Base-by-base conservation (phyloP, 64 coral and sea anemone genomes). In the Stichodactyla mertensii region DNA sequence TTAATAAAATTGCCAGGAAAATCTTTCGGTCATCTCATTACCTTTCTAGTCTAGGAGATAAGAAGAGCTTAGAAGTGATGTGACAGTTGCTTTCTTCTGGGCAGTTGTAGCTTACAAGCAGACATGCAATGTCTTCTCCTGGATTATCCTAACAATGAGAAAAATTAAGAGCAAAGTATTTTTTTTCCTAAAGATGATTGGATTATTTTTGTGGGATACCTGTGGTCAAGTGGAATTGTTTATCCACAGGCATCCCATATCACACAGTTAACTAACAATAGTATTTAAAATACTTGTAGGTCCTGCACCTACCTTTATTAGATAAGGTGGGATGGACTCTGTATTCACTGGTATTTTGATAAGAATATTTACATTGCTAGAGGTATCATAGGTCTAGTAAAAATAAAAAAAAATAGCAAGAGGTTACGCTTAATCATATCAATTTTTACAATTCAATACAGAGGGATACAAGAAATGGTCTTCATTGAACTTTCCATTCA, bases 341-440 rank as follows among this genome's bases (percentile, higher is more conserved):
- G n/a, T 36, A 85, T 85, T 55, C 6, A 85, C 83, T 61, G 83
- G 83, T 58, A 85, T 85, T 55, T 64, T 85, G 51, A 85, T 85
- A 55, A 85, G 60, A 26, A 85, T 85, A 85, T 85, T 85, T 51
- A 85, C 83, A 24, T 31, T 74, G 23, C 8, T 31, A 74, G 69
- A 74, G 26, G 69, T 74, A 14, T 85, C 83, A 85, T 62, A 85
- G 4, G 27, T 85, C 83, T 85, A 23, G 12, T 55, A 12, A 55
- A 85, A 85, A 57, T 22, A n/a, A 82, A 5, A 82, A 5, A 80
- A 27, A 80, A 11, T 54, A n/a, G 51, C 78, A 52, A 66, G 22
- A 7, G 62, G 62, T 66, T n/a, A 66, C 0, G 19, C 18, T 5
- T 62, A 16, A 2, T 14, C 18, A 45, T 45, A 45, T 45, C 36